Base-by-base conservation (phyloP, 2,888 invertebrate genomes). In the Netelia inedita region DNA sequence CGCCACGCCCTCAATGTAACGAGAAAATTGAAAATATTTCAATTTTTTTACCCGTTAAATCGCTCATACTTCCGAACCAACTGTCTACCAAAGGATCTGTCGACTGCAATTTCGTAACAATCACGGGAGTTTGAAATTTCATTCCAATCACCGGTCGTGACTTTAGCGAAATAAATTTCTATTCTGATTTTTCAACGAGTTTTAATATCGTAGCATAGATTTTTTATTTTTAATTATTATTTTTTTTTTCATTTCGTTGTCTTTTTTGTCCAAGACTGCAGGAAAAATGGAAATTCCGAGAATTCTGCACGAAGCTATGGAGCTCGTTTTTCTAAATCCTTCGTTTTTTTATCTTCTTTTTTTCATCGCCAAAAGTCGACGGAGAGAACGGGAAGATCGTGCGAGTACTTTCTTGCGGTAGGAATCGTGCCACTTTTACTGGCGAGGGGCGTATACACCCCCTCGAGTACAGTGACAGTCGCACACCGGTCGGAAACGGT, bases 401-500 rank as follows among this genome's bases (percentile, higher is more conserved):
- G 14, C 1, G 46, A 46, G 43, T 6, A 66, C 14, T 35, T 66
- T 43, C 16, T 19, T 9, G 35, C 65, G 9, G 65, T 16, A 66
- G 43, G 3, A 9, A 66, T 43, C 19, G 10, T 19, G 14, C 43
- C 46, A 41, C 16, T 66, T 66, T 66, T 66, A 5, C 23, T 23
- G 11, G n/a, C 9, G 43, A 19, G 16, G 16, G 16, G 28, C 46
- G 21, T 35, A 65, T n/a, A 23, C 19, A 41, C n/a, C 14, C 28
- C 21, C 3, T n/a, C 16, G 35, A 5, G n/a, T 14, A 53, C 14
- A 14, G 6, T 46, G 46, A 46, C 46, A 46, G 46, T 46, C 66
- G 35, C 35, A 35, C 6, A 78, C 59, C 61, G 68, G 41, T 59
- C 82, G 85, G 79, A 83, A 85, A 79, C 71, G 75, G 72, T 82